These are phyloP conservation scores for Callipepla squamata DNA, from an alignment of 2,113 vertebrate genomes.

Conservation along the genomic window DNA sequence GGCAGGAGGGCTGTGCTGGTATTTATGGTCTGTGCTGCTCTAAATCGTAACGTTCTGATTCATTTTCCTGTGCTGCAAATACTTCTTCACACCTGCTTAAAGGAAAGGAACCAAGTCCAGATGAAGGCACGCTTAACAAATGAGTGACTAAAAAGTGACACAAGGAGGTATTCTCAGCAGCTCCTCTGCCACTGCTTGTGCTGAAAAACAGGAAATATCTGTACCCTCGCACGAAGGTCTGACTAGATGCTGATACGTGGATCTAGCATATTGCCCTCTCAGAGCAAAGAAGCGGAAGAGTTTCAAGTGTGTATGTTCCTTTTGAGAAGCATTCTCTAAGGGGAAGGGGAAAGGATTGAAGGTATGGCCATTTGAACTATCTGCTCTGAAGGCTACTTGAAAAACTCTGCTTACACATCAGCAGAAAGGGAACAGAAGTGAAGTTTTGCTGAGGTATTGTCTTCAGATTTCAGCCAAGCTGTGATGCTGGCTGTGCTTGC, in stretches of 20 bases:
- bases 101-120: background rate
- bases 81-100: conserved; percentile 8
- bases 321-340: conserved; percentile 9
- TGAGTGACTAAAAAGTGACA: conserved; percentile 2
- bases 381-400: background rate
- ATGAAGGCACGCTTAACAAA: background rate
- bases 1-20: background rate
- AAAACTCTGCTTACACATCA: background rate
- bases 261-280: background rate
- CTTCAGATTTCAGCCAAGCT: background rate
- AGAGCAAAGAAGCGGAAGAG: background rate
- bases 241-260: background rate
- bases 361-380: background rate
- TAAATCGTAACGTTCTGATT: conserved; percentile 18
- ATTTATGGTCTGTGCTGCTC: background rate
- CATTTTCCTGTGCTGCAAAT: conserved; percentile 16
- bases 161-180: background rate
- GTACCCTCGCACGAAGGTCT: background rate
- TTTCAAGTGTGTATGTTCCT: background rate
- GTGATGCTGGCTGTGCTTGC: background rate
- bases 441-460: background rate
- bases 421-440: background rate
- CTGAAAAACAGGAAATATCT: conserved; percentile 68
- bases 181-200: background rate
- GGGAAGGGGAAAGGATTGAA: background rate